These are phyloP conservation scores for Mimumesa dahlbomi DNA, from an alignment of 2,888 invertebrate genomes.

Conservation along the genomic window DNA sequence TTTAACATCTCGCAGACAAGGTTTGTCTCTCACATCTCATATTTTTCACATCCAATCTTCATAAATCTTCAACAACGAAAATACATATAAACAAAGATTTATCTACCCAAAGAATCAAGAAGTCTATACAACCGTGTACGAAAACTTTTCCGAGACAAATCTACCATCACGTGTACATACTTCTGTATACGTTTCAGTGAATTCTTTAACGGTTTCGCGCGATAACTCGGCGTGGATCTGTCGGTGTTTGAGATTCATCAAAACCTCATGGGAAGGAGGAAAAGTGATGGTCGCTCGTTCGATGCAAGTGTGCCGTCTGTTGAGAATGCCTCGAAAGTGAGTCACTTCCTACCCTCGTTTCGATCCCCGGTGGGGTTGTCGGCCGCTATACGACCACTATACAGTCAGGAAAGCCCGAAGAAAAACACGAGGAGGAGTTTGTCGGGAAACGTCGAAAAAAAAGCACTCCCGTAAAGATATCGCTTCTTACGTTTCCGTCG, in stretches of 20 bases:
- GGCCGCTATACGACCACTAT: conserved; percentile 34
- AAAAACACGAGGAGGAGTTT: conserved; percentile 52
- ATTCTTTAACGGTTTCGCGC: too few species aligned
- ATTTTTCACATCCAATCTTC: too few species aligned
- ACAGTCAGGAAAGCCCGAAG: conserved; percentile 40
- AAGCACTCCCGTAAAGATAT: conserved; percentile 57
- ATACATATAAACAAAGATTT: too few species aligned
- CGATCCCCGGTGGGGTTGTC: conserved; percentile 49
- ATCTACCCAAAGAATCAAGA: too few species aligned
- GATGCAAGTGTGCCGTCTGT: conserved; percentile 51
- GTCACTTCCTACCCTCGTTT: conserved; percentile 60
- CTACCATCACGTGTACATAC: too few species aligned
- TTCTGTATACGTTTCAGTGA: too few species aligned
- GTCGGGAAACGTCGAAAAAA: conserved; percentile 35
- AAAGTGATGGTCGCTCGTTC: conserved; percentile 26
- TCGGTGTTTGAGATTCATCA: conserved; percentile 38
- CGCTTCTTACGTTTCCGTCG: conserved; percentile 57
- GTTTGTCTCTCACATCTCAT: too few species aligned
- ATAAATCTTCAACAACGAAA: too few species aligned
- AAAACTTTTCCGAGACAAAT: too few species aligned
- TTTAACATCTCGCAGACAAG: too few species aligned
- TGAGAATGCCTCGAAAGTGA: conserved; percentile 53
- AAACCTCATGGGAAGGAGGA: conserved; percentile 30
- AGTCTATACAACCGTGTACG: too few species aligned
- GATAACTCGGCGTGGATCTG: background rate